Percentiles rank a stretch among this genome's conserved stretches.
These are phyloP conservation scores for Xiphophorus maculatus DNA, from an alignment of 2,113 vertebrate species.

Conservation along the genomic window DNA sequence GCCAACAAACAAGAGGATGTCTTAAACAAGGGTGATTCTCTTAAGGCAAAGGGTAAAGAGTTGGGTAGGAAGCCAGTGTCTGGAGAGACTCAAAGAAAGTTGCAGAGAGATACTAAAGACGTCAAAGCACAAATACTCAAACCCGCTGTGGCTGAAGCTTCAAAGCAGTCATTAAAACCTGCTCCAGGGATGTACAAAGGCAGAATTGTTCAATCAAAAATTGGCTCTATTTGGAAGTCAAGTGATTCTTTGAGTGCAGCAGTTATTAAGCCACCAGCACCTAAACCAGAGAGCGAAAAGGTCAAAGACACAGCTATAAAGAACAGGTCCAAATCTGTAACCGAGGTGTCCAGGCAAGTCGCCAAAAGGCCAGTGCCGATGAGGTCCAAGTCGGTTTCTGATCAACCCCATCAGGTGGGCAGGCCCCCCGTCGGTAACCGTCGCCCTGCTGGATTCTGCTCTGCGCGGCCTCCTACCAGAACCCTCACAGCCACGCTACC, in stretches of 20 bases:
- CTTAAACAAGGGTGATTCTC: background rate
- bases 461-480: slow-evolving; percentile 23
- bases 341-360: slow-evolving; percentile 6
- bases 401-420: slow-evolving; percentile 22
- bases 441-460: slow-evolving; percentile 10
- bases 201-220: slow-evolving; percentile 87
- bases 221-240: slow-evolving; percentile 89
- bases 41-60: slow-evolving; percentile 29
- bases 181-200: slow-evolving; percentile 88
- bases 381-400: slow-evolving; percentile 49
- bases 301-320: slow-evolving; percentile 21
- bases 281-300: slow-evolving; percentile 33
- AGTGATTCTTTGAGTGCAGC: slow-evolving; percentile 21
- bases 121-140: slow-evolving; percentile 69
- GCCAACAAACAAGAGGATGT: slow-evolving; percentile 39
- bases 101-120: slow-evolving; percentile 18
- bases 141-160: slow-evolving; percentile 71
- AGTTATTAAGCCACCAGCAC: slow-evolving; percentile 36
- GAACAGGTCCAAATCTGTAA: slow-evolving; percentile 19
- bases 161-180: slow-evolving; percentile 74
- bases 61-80: background rate
- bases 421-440: slow-evolving; percentile 26
- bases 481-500: slow-evolving; percentile 17
- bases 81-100: slow-evolving; percentile 17
- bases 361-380: slow-evolving; percentile 19